Evolutionary conservation across 2,113 vertebrate genomes (phyloP).

Genomic region (Propithecus coquereli): DNA sequence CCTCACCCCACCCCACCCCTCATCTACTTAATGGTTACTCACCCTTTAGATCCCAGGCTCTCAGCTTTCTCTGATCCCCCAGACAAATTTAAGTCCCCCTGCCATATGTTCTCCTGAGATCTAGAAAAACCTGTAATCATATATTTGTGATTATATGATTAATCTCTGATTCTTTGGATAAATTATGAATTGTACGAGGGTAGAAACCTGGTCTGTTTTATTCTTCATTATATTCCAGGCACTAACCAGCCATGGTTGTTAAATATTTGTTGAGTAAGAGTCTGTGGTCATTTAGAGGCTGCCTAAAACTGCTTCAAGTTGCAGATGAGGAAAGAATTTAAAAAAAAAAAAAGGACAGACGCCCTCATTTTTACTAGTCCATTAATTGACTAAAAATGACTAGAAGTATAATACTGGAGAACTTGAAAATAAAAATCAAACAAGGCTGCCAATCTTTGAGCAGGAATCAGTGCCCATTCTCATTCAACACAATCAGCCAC

Average conservation of each 20-base stretch:
- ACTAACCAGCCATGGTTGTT: neutral
- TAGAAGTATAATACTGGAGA: neutral
- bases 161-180: neutral
- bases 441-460: neutral
- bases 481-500: constrained; percentile 24
- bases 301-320: constrained; percentile 42
- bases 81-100: neutral
- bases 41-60: neutral
- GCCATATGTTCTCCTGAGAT: neutral
- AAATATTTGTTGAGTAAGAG: constrained; percentile 39
- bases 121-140: neutral
- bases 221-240: neutral
- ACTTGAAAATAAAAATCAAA: constrained; percentile 40
- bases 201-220: neutral
- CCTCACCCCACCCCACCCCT: neutral
- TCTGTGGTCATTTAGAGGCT: constrained; percentile 18
- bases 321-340: constrained; percentile 37
- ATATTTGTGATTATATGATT: neutral
- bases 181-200: neutral
- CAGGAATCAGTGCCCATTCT: neutral
- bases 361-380: neutral
- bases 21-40: neutral
- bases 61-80: neutral
- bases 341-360: neutral
- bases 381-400: neutral